Conservation (phyloP, 2,888 invertebrate genomes). For the Orchestes rusci region DNA sequence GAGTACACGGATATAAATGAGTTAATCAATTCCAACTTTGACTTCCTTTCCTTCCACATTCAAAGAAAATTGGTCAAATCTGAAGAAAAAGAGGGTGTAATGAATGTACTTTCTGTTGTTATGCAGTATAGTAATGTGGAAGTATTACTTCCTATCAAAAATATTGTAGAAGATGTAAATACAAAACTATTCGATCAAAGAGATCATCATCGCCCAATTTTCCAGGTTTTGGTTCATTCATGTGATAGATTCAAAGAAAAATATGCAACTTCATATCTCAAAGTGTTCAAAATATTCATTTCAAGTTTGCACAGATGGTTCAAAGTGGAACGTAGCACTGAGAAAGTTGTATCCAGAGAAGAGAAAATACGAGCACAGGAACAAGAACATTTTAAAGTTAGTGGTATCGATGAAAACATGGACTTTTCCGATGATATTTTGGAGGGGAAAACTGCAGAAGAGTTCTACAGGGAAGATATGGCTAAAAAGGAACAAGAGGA, state of each 20-base stretch:
- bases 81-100: conserved; percentile 56
- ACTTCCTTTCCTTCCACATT: conserved; percentile 68
- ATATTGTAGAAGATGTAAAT: conserved; percentile 63
- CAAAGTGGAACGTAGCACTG: conserved; percentile 30
- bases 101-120: conserved; percentile 65
- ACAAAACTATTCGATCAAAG: too few relatives aligned
- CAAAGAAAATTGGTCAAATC: conserved; percentile 56
- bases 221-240: conserved; percentile 54
- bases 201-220: too few relatives aligned
- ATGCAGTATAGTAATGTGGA: conserved; percentile 61
- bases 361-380: conserved; percentile 33
- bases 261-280: conserved; percentile 56
- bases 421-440: conserved; percentile 42
- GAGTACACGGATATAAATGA: conserved; percentile 49
- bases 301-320: conserved; percentile 55
- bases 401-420: conserved; percentile 31
- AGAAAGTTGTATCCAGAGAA: conserved; percentile 35
- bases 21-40: conserved; percentile 61
- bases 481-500: conserved; percentile 38
- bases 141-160: conserved; percentile 58
- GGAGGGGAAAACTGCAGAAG: conserved; percentile 45
- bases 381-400: conserved; percentile 31
- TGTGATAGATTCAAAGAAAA: conserved; percentile 52
- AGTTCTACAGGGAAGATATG: conserved; percentile 49
- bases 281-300: conserved; percentile 64